Evolutionary conservation across 2,888 invertebrate species (phyloP).

Genomic region (Hydrotaea diabolus): DNA sequence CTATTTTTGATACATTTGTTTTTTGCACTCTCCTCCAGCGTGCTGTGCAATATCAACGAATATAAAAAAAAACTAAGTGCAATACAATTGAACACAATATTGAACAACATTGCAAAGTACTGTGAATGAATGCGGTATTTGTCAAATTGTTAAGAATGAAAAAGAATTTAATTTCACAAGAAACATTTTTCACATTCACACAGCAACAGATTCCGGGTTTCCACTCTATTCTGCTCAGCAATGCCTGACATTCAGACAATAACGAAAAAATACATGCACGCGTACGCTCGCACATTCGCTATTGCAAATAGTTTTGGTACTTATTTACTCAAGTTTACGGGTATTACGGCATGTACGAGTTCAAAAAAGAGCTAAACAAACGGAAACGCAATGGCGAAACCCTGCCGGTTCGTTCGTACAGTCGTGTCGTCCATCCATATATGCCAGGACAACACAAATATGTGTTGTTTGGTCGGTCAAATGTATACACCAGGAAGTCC

Average conservation of each 20-base stretch:
- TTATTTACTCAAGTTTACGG: slow-evolving; percentile 49
- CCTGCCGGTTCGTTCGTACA: background rate
- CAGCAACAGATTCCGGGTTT: background rate
- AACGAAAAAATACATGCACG: slow-evolving; percentile 4
- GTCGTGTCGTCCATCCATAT: slow-evolving; percentile 1
- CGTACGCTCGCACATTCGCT: background rate
- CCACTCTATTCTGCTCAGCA: background rate
- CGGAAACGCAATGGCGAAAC: background rate
- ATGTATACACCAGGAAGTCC: background rate
- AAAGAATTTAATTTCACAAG: slow-evolving; percentile 53
- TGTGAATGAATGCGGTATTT: slow-evolving; percentile 42
- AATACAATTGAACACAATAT: slow-evolving; percentile 43
- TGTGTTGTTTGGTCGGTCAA: slow-evolving; percentile 5
- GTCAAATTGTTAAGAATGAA: slow-evolving; percentile 42
- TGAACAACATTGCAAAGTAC: slow-evolving; percentile 21
- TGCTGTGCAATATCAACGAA: too few relatives aligned
- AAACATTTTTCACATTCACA: background rate
- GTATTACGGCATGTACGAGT: slow-evolving; percentile 8
- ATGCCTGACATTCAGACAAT: slow-evolving; percentile 49
- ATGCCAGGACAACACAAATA: background rate
- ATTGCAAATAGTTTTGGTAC: slow-evolving; percentile 5
- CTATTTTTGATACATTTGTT: too few relatives aligned
- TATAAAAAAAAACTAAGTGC: too few relatives aligned
- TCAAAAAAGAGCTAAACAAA: slow-evolving; percentile 19
- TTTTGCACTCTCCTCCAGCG: too few relatives aligned